Conservation (phyloP, 92 coral and sea anemone species). For the Scolanthus callimorphus region DNA sequence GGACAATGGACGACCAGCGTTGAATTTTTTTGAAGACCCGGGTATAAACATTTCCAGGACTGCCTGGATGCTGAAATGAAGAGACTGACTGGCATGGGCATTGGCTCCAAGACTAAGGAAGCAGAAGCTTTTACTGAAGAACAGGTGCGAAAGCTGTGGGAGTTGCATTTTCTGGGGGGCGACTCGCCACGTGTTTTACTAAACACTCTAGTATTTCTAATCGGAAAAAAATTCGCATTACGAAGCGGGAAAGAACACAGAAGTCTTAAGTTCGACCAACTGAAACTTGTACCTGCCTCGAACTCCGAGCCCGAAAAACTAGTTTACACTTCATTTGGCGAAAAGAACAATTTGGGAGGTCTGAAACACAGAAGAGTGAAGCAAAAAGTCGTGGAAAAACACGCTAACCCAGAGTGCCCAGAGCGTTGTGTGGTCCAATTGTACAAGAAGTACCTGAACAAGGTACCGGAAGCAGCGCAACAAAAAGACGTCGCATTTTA, state of each 20-base stretch:
- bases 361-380: constrained; percentile 27
- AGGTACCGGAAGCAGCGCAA: constrained; percentile 10
- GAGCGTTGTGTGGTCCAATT: constrained; percentile 27
- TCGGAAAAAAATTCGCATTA: no score
- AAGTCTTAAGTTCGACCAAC: constrained; percentile 29
- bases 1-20: constrained; percentile 1
- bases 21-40: constrained; percentile 17
- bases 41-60: constrained; percentile 38
- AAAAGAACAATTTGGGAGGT: constrained; percentile 42
- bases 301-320: constrained; percentile 46
- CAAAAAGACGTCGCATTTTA: constrained; percentile 24
- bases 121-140: constrained; percentile 39
- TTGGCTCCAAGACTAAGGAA: constrained; percentile 24
- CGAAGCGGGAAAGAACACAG: no score
- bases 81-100: constrained; percentile 23
- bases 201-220: constrained; percentile 32
- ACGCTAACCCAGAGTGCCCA: constrained; percentile 14
- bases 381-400: constrained; percentile 28
- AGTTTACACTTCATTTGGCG: constrained; percentile 36
- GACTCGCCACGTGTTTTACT: constrained; percentile 18
- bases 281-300: constrained; percentile 30
- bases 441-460: constrained; percentile 29
- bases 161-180: constrained; percentile 21
- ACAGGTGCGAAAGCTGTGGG: constrained; percentile 4
- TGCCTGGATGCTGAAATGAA: constrained; percentile 39